Evolutionary conservation across 2,113 vertebrate genomes (phyloP).

Genomic region (Picathartes gymnocephalus): DNA sequence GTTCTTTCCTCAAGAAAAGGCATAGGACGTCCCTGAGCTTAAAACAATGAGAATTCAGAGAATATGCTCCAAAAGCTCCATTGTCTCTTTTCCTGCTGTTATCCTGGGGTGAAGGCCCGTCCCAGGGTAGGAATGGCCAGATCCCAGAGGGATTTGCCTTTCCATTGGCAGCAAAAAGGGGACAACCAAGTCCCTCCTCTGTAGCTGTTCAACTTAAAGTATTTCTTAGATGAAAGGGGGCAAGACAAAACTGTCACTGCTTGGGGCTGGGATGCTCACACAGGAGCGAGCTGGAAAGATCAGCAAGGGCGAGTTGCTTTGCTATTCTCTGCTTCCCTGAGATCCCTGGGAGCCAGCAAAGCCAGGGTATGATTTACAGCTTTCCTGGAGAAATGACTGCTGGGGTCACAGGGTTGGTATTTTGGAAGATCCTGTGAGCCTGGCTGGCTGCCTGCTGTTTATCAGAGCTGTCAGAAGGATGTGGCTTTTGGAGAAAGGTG

Average conservation of each 20-base stretch:
- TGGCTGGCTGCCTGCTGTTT: not conserved
- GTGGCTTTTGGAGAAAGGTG: conserved; percentile 2
- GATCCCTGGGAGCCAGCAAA: not conserved
- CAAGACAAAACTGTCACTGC: not conserved
- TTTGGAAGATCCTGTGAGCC: not conserved
- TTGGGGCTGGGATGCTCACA: not conserved
- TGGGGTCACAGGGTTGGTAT: not conserved
- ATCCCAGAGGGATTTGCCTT: not conserved
- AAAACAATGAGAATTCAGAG: not conserved
- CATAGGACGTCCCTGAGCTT: not conserved
- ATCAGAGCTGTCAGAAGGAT: not conserved
- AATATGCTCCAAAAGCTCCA: not conserved
- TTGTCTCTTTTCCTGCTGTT: not conserved
- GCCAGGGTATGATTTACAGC: not conserved
- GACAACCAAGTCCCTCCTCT: not conserved
- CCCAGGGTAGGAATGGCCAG: not conserved
- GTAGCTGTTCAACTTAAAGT: not conserved
- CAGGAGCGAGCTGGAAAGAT: not conserved
- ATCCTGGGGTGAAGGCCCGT: not conserved
- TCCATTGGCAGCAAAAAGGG: not conserved
- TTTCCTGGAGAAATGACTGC: not conserved
- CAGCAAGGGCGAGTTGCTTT: not conserved
- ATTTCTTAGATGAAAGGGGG: not conserved
- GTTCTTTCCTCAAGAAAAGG: not conserved
- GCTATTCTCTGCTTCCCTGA: not conserved